A percentile compares a stretch with the other conserved stretches of the same genome.
These are phyloP conservation scores for Tretioscincus oriximinensis DNA, from an alignment of 2,113 vertebrate genomes.

Conservation along the genomic window DNA sequence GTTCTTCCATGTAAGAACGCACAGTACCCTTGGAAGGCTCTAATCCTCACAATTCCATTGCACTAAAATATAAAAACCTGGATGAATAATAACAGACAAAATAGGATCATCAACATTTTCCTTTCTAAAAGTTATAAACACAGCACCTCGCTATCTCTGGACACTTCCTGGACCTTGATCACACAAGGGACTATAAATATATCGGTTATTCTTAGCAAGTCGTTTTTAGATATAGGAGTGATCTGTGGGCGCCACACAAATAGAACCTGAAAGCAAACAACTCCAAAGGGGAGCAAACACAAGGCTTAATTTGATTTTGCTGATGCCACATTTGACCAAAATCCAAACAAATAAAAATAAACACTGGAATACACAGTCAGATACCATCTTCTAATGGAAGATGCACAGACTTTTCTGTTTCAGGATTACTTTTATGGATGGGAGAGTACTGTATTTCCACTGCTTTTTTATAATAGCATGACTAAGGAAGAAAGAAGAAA, in stretches of 20 bases:
- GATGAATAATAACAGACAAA: not conserved
- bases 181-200: not conserved
- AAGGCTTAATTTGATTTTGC: not conserved
- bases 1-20: not conserved
- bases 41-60: not conserved
- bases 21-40: not conserved
- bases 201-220: not conserved
- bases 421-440: not conserved
- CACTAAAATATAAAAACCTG: not conserved
- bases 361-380: slow-evolving; percentile 14
- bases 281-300: not conserved
- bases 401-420: slow-evolving; percentile 30
- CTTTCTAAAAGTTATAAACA: not conserved
- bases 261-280: not conserved
- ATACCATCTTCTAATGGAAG: slow-evolving; percentile 42
- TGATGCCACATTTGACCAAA: slow-evolving; percentile 1
- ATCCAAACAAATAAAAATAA: slow-evolving; percentile 1
- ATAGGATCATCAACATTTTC: not conserved
- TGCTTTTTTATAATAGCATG: slow-evolving; percentile 19
- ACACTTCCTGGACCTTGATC: not conserved
- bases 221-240: not conserved
- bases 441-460: not conserved
- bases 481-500: not conserved
- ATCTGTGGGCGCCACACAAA: not conserved
- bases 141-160: not conserved